Conservation (phyloP, 2,113 vertebrate genomes). For the Etia nguti region DNA sequence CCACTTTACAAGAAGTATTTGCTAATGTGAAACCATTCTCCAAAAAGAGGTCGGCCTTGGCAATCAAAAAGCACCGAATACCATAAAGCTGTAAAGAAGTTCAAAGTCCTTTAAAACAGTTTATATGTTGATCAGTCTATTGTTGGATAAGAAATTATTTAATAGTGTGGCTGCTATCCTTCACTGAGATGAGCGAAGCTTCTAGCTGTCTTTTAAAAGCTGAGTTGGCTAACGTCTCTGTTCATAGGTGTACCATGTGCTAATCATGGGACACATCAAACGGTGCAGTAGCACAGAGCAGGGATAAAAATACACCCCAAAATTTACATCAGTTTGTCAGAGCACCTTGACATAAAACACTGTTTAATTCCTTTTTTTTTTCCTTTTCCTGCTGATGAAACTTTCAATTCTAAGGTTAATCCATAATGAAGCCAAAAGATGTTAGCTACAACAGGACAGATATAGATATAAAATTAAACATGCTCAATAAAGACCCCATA, state of each 20-base stretch:
- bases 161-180: not conserved
- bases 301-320: not conserved
- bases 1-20: not conserved
- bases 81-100: not conserved
- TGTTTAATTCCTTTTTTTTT: not conserved
- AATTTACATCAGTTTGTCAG: not conserved
- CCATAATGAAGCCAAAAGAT: not conserved
- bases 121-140: not conserved
- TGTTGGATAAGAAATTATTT: not conserved
- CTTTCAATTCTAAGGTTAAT: not conserved
- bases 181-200: not conserved
- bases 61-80: not conserved
- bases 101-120: not conserved
- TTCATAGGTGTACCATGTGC: not conserved
- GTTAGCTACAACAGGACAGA: not conserved
- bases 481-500: not conserved
- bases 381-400: rapidly evolving
- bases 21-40: not conserved
- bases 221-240: not conserved
- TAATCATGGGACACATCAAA: not conserved
- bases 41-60: not conserved
- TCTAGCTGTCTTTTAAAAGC: not conserved
- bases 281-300: not conserved
- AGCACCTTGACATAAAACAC: not conserved
- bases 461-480: not conserved